phyloP scores from a whole-genome alignment of 1,140 invertebrate species.

The Atta cephalotes region DNA sequence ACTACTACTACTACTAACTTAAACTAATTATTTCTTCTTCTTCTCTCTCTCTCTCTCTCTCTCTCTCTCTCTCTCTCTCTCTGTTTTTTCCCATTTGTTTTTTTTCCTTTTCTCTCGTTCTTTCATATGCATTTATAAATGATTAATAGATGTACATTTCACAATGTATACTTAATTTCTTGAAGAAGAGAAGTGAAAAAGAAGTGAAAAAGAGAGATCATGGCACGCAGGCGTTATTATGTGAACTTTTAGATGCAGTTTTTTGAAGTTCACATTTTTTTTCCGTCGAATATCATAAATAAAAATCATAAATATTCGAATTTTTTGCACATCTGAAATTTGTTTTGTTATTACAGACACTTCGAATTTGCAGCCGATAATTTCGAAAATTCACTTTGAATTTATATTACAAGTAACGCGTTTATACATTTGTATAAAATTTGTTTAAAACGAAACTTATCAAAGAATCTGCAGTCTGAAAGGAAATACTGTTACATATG shows the following conservation, averaged over 20 bases:
- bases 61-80: conserved; percentile 37
- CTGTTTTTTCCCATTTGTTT: conserved; percentile 10
- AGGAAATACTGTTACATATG: neutral
- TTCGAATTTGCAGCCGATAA: neutral
- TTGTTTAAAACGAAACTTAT: neutral
- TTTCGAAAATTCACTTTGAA: neutral
- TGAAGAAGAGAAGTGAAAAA: conserved; percentile 55
- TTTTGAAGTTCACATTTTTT: neutral
- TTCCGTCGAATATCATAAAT: neutral
- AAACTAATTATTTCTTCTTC: neutral
- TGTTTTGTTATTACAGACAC: neutral
- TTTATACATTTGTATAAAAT: neutral
- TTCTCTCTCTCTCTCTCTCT: conserved; percentile 37
- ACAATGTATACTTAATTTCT: conserved; percentile 55
- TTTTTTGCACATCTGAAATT: neutral
- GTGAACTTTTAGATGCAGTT: neutral
- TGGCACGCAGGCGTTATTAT: conserved; percentile 38
- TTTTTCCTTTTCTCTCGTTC: neutral
- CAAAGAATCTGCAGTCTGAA: neutral
- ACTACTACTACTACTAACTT: too few relatives aligned
- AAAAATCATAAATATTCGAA: neutral
- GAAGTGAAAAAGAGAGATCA: conserved; percentile 8
- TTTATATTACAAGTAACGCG: neutral
- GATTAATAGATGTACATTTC: conserved; percentile 41
- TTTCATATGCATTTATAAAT: neutral